Base-by-base conservation (phyloP, 1,140 invertebrate genomes). In the Microplitis demolitor region DNA sequence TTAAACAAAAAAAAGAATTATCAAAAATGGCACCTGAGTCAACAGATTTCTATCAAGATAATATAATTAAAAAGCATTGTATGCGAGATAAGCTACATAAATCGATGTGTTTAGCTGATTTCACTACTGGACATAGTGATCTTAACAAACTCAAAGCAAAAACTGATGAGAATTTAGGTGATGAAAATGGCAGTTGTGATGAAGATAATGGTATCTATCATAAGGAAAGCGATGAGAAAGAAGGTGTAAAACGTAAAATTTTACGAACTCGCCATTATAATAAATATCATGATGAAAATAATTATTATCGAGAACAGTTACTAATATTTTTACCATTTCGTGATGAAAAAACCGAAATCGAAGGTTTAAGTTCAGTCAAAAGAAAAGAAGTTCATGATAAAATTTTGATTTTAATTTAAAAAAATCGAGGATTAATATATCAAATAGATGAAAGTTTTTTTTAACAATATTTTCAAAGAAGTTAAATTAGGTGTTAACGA, bases 51-150 rank as follows among this genome's bases (percentile, higher is more conserved):
- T 64, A 64, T 8, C n/a, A 35, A 13, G 13, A 35, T 14, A 64
- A 64, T 8, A 64, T 64, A 6, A 64, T 64, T 64, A 34, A 37
- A n/a, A 64, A 64, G 14, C 39, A 64, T n/a, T 35, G 33, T 64
- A 64, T 45, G 14, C 62, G 62, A 0, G 34, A 35, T 39, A 45
- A 14, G n/a, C 2, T 4, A n/a, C 14, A 45, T 39, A 5, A 64
- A 11, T 45, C 62, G n/a, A 64, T 64, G 62, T 64, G 62, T 3
- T 64, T 64, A 39, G 62, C 62, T 1, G 62, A 64, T 37, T 64
- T 64, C 14, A 34, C 62, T 34, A 64, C 62, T 0, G 62, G 62
- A 64, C 39, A 16, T 45, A 39, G 31, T 14, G 14, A 64, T 39
- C 6, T 34, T n/a, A 35, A 63, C 3, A 39, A 63, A n/a, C 35